These are phyloP conservation scores for Otocyon megalotis DNA, from an alignment of 2,113 vertebrate genomes.

Conservation along the genomic window DNA sequence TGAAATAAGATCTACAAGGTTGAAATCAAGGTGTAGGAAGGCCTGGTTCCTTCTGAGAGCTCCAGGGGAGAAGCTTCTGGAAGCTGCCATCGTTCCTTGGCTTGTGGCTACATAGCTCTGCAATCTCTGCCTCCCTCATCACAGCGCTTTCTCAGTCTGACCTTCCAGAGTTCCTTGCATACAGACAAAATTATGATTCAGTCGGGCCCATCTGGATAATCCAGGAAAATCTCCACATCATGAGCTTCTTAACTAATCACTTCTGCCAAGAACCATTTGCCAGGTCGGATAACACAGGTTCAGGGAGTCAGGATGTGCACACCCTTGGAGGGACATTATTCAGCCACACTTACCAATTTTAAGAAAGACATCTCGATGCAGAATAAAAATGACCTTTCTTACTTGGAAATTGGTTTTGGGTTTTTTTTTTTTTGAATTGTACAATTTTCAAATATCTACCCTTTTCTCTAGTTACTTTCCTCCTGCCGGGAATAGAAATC, in stretches of 20 bases:
- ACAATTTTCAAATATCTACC: not conserved
- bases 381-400: not conserved
- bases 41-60: not conserved
- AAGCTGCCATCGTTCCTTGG: not conserved
- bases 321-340: not conserved
- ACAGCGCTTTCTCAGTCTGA: not conserved
- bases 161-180: not conserved
- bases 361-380: not conserved
- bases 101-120: not conserved
- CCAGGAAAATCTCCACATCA: not conserved
- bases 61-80: not conserved
- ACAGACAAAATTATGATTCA: not conserved
- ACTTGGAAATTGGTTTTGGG: not conserved
- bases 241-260: not conserved
- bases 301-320: not conserved
- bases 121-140: not conserved
- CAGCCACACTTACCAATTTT: not conserved
- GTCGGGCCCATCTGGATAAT: not conserved
- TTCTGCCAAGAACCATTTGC: not conserved
- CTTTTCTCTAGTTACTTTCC: not conserved
- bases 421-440: not conserved
- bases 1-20: not conserved
- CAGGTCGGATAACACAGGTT: not conserved
- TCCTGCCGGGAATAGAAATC: slow-evolving; percentile 1
- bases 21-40: not conserved